phyloP scores from a whole-genome alignment of 2,888 invertebrate genomes.

The Polydrusus cervinus region DNA sequence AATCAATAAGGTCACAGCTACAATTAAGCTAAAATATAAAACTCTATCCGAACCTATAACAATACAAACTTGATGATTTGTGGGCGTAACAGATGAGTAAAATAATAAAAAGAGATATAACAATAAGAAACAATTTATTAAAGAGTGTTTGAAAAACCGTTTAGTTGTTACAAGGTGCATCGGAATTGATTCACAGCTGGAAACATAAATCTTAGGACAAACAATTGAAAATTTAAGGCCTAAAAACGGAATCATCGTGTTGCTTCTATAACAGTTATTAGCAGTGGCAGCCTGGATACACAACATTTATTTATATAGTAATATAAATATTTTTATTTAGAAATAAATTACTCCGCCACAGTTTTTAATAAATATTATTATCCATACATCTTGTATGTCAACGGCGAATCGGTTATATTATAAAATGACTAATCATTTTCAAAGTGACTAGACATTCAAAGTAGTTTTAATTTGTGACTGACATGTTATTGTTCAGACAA shows the following conservation, averaged over 20 bases:
- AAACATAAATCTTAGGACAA: slow-evolving; percentile 31
- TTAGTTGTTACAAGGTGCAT: slow-evolving; percentile 40
- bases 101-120: slow-evolving; percentile 26
- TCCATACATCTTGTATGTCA: too few species aligned
- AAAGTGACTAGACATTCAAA: too few species aligned
- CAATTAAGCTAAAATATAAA: neutral
- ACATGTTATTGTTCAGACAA: too few species aligned
- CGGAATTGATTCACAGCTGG: slow-evolving; percentile 43
- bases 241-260: slow-evolving; percentile 19
- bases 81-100: slow-evolving; percentile 21
- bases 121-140: slow-evolving; percentile 15
- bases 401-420: too few species aligned
- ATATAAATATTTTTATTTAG: too few species aligned
- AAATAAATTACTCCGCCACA: too few species aligned
- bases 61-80: slow-evolving; percentile 27
- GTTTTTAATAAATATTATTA: too few species aligned
- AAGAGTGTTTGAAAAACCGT: slow-evolving; percentile 29
- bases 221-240: slow-evolving; percentile 23
- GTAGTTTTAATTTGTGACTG: too few species aligned
- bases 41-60: neutral
- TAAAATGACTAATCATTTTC: too few species aligned
- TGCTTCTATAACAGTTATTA: slow-evolving; percentile 20
- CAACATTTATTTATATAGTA: neutral
- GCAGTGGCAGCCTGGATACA: slow-evolving; percentile 2
- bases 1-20: neutral